These are phyloP conservation scores for Scaptomyza flava DNA, from an alignment of 2,888 invertebrate genomes.

Conservation along the genomic window DNA sequence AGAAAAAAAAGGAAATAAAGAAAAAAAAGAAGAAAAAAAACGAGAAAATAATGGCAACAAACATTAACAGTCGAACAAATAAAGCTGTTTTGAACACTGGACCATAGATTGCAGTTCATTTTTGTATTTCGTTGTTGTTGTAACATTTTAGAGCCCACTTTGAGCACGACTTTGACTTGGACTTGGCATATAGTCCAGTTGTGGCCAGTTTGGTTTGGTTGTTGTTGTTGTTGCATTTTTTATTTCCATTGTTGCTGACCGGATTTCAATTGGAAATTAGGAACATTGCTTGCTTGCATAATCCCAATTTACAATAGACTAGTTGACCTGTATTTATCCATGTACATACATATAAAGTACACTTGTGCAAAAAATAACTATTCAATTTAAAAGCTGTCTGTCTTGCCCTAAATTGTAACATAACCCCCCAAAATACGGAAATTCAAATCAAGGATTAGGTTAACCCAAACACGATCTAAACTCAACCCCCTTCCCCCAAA, in stretches of 20 bases:
- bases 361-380: background rate
- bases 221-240: slow-evolving; percentile 8
- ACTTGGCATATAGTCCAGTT: slow-evolving; percentile 53
- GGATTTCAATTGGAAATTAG: slow-evolving; percentile 64
- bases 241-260: slow-evolving; percentile 30
- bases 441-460: slow-evolving; percentile 1
- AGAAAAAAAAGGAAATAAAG: no score
- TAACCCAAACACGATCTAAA: slow-evolving; percentile 6
- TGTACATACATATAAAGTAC: background rate
- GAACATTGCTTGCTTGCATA: slow-evolving; percentile 48
- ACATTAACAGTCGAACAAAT: slow-evolving; percentile 31
- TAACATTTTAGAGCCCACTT: slow-evolving; percentile 21
- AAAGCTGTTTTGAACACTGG: slow-evolving; percentile 38
- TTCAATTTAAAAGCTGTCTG: no score
- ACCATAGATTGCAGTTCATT: slow-evolving; percentile 10
- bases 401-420: no score
- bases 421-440: no score
- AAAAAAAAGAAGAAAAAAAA: background rate
- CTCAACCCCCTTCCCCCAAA: background rate
- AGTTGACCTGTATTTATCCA: background rate
- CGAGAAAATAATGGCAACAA: slow-evolving; percentile 14
- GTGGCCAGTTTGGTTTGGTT: slow-evolving; percentile 16
- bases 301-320: slow-evolving; percentile 15
- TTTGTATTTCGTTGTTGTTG: background rate
- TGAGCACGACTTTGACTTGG: slow-evolving; percentile 42